Evolutionary conservation across 2,888 invertebrate species (phyloP), one percentile per base, ranked within the genome.

Genomic region (Pherbina coryleti): DNA sequence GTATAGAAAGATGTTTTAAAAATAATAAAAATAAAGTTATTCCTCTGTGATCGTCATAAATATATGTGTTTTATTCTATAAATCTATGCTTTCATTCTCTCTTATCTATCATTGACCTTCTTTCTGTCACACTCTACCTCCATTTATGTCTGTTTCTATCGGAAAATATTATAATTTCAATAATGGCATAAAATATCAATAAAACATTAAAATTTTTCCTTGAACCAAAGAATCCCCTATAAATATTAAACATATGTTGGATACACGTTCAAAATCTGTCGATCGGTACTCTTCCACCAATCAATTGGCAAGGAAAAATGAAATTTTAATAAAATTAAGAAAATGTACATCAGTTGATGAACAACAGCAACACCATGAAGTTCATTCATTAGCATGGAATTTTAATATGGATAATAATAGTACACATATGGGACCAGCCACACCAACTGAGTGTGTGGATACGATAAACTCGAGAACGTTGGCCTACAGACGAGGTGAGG

Each of bases 201-300:
- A 2, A 34, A 28, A 11, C 31, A 9, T n/a, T 66, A 2, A 55
- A 11, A 34, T 66, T 31, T 31, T 66, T 31, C 14, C 31, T 37
- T 31, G 17, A 66, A 66, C 34, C 34, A 11, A 81, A 81, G 86
- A 82, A 79, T 73, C 78, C 5, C 79, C 81, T 11, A 44, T 84
- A 75, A 82, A 79, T 53, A 81, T 81, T 67, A 84, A 81, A 78
- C 84, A 85, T 67, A 66, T 83, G 62, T 83, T 86, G 81, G 85
- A 86, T 49, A 80, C 75, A 37, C 84, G 88, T 64, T 85, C 87
- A 57, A 81, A 84, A 76, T 88, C 88, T 17, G 83, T 88, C 79
- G 88, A 88, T 83, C 87, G 86, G 22, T 83, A 79, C 72, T 84
- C 44, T 5, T 11, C 22, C 9, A 37, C 66, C 19, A 70, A 60